phyloP scores from a whole-genome alignment of 2,797 vertebrate genomes.

The Centropyge bicolor region DNA sequence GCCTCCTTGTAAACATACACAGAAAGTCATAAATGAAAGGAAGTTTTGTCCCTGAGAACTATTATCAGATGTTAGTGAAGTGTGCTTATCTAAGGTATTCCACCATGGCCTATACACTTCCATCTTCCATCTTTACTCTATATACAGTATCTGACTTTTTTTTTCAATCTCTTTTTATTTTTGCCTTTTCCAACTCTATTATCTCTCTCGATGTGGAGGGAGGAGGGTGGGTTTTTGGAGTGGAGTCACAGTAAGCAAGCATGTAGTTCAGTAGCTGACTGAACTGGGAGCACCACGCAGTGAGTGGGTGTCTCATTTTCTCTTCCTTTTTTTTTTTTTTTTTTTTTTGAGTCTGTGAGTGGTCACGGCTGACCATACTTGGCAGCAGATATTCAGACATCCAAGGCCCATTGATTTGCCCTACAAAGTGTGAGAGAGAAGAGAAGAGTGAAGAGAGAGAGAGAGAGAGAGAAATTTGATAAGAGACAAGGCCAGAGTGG shows the following conservation, averaged over 20 bases:
- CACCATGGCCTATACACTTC: not conserved
- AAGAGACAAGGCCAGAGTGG: constrained; percentile 30
- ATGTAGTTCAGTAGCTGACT: constrained; percentile 55
- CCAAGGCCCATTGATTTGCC: constrained; percentile 64
- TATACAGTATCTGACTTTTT: constrained; percentile 6
- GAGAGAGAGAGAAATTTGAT: constrained; percentile 22
- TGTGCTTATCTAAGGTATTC: constrained; percentile 11
- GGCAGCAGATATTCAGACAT: constrained; percentile 57
- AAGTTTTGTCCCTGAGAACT: constrained; percentile 25
- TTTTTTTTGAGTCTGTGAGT: constrained; percentile 27
- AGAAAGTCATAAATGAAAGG: constrained; percentile 28
- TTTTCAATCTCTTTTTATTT: constrained; percentile 28
- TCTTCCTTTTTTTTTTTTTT: constrained; percentile 8
- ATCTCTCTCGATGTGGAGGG: constrained; percentile 26
- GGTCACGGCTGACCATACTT: constrained; percentile 63
- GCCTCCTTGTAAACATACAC: constrained; percentile 23
- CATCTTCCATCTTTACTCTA: constrained; percentile 20
- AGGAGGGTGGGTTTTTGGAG: not conserved
- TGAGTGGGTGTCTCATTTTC: constrained; percentile 55
- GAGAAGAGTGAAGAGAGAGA: constrained; percentile 8
- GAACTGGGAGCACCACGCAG: constrained; percentile 34
- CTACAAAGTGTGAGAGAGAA: constrained; percentile 35
- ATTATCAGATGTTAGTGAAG: constrained; percentile 21
- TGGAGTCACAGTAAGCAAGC: constrained; percentile 23
- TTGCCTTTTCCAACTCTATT: constrained; percentile 12